Conservation (phyloP, 2,113 vertebrate species). For the Leucoraja erinaceus region DNA sequence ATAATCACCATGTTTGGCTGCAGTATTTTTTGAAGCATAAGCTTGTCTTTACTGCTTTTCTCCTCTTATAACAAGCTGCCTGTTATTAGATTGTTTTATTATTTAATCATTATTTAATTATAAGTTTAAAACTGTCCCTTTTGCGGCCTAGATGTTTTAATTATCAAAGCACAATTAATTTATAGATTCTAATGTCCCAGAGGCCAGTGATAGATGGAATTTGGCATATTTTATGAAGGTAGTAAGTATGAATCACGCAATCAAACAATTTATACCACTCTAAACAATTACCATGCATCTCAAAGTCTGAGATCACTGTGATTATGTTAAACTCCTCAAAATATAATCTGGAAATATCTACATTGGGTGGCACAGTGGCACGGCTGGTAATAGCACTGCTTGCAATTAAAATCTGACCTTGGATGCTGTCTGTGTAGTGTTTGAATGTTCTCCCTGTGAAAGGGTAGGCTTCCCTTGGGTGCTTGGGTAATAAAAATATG, state of each 20-base stretch:
- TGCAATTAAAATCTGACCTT: too few species aligned
- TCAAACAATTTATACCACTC: neutral
- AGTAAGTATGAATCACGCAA: neutral
- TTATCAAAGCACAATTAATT: neutral
- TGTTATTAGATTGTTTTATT: neutral
- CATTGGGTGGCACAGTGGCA: too few species aligned
- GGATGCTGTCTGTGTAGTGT: too few species aligned
- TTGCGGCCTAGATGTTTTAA: neutral
- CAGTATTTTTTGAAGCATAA: neutral
- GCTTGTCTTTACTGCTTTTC: neutral
- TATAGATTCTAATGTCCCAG: neutral
- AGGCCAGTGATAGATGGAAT: neutral
- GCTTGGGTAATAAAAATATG: too few species aligned
- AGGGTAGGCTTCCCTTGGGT: too few species aligned
- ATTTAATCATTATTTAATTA: neutral
- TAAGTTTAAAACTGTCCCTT: neutral
- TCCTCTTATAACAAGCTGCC: neutral
- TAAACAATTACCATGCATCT: neutral
- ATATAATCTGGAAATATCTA: neutral
- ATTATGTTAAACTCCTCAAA: neutral
- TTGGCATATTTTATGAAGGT: neutral
- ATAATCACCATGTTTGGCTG: constrained; percentile 9
- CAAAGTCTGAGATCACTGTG: neutral
- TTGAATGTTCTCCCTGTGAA: too few species aligned
- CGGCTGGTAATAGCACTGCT: too few species aligned